A percentile compares a stretch with the other conserved stretches of the same genome.
phyloP scores from a whole-genome alignment of 2,797 vertebrate genomes.

The Crocodylus rhombifer region DNA sequence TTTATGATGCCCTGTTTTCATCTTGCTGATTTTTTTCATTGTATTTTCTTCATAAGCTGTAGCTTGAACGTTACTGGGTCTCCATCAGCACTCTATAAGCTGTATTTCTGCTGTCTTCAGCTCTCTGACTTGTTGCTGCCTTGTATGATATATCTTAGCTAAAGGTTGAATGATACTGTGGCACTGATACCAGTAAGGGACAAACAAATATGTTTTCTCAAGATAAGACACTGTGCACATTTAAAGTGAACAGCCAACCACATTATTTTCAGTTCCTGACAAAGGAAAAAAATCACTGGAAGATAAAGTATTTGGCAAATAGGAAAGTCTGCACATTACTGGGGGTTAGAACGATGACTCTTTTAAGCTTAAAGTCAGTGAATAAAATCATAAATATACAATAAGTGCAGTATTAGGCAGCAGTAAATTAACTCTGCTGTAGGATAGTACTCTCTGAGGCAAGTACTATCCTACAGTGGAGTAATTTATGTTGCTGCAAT shows the following conservation, averaged over 20 bases:
- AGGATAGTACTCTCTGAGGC: too few relatives aligned
- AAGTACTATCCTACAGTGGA: too few relatives aligned
- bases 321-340: not conserved
- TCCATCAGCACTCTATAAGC: not conserved
- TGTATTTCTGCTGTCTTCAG: not conserved
- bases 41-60: not conserved
- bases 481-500: too few relatives aligned
- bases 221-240: not conserved
- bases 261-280: not conserved
- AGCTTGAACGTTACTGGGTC: not conserved
- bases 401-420: too few relatives aligned
- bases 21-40: not conserved
- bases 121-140: not conserved
- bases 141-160: not conserved
- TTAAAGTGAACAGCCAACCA: not conserved
- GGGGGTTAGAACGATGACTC: not conserved
- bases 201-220: not conserved
- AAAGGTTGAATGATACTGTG: not conserved
- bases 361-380: not conserved
- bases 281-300: not conserved
- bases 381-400: too few relatives aligned
- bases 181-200: not conserved
- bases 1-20: not conserved
- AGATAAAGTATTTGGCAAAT: not conserved
- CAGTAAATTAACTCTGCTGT: too few relatives aligned